Evolutionary conservation across 2,113 vertebrate species (phyloP).

Genomic region (Mohoua ochrocephala): DNA sequence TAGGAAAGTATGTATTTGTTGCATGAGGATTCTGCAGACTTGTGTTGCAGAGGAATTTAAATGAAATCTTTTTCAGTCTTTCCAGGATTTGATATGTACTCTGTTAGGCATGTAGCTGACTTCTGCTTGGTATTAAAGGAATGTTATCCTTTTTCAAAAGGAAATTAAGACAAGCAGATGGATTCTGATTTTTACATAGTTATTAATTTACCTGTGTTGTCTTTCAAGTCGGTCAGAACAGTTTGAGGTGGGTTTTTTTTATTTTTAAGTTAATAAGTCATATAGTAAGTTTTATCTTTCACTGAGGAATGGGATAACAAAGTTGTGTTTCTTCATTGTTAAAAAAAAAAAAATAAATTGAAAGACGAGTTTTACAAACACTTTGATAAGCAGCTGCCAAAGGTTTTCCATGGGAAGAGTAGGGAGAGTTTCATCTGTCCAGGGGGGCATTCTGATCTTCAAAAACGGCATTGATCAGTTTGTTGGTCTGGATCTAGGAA

Average conservation of each 20-base stretch:
- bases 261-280: not conserved
- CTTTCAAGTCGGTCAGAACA: not conserved
- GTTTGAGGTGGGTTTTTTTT: rapidly evolving
- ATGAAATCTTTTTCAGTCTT: not conserved
- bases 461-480: not conserved
- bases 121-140: not conserved
- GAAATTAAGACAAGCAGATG: not conserved
- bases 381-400: not conserved
- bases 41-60: not conserved
- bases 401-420: not conserved
- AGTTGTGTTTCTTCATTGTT: not conserved
- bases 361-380: not conserved
- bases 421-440: not conserved
- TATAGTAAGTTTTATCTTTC: not conserved
- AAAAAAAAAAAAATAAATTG: not conserved
- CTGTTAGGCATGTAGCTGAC: not conserved
- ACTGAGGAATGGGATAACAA: not conserved
- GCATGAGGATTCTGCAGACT: not conserved
- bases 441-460: not conserved
- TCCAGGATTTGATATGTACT: not conserved
- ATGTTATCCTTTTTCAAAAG: not conserved
- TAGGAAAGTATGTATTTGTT: not conserved
- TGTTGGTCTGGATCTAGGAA: not conserved
- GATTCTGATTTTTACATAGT: not conserved
- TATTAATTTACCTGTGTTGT: not conserved